Evolutionary conservation across 2,113 vertebrate species (phyloP), one percentile per base, ranked within the genome.

Genomic region (Ursus arctos): DNA sequence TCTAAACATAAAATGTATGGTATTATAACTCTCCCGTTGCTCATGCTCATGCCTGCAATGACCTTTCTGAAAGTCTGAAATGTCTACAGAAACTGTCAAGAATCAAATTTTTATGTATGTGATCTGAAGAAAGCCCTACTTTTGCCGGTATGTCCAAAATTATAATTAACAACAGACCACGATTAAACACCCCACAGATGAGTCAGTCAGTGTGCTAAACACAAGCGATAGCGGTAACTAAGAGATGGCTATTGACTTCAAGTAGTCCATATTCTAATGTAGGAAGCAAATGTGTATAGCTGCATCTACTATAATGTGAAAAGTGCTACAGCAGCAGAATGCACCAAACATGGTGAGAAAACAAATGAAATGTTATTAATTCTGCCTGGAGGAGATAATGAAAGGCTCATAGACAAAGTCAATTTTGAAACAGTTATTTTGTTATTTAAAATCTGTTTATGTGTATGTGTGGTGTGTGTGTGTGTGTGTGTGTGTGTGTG

Each of bases 141-240:
- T 83, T 81, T 77, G 4, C 47, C 69, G 86, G 10, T 63, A 80
- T 93, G 88, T 91, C 22, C 72, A 53, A 88, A 94, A 67, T 77
- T 16, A 57, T 28, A 92, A 43, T 28, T 53, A 97, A 82, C 47
- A 71, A 33, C 10, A 71, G 47, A 65, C 12, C 85, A 18, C 14
- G 8, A 67, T 21, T 53, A 69, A 43, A 82, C 87, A 65, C 43
- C 19, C 36, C 67, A 74, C 3, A 67, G 31, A 47, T 77, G 4
- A 18, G 7, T 65, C 77, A 65, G 55, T 87, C 76, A 86, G 7
- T 74, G 53, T 61, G 10, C 14, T 92, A 92, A 86, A 31, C n/a
- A 24, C 1, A 2, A 88, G 6, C 5, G 18, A 53, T 0, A 24
- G 33, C 88, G 47, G 74, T 15, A 77, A 87, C 19, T 19, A 86